Evolutionary conservation across 2,888 invertebrate species (phyloP).

Genomic region (Neocrepidodera transversa): DNA sequence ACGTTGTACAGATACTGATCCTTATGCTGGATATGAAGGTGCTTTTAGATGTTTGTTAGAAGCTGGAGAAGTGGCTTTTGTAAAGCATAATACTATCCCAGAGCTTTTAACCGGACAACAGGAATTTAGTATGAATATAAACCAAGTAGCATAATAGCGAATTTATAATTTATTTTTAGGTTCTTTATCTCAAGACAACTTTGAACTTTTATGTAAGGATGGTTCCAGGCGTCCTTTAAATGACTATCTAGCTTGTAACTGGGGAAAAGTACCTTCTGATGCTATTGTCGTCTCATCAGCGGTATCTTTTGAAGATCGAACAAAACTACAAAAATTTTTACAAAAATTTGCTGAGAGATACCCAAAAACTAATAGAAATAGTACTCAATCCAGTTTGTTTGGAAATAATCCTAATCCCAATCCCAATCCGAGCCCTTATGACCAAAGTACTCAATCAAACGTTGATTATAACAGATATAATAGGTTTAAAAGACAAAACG

Average conservation of each 20-base stretch:
- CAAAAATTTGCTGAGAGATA: constrained; percentile 69
- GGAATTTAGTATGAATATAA: constrained; percentile 63
- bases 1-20: constrained; percentile 84
- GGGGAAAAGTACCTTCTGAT: constrained; percentile 85
- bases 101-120: constrained; percentile 71
- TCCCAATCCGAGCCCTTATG: constrained; percentile 28
- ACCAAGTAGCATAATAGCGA: too few relatives aligned
- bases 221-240: constrained; percentile 73
- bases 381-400: constrained; percentile 35
- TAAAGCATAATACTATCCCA: constrained; percentile 82
- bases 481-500: constrained; percentile 49
- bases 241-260: constrained; percentile 79
- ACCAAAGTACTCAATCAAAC: constrained; percentile 46
- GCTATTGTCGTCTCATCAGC: constrained; percentile 89
- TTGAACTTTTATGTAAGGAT: constrained; percentile 83
- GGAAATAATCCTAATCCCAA: constrained; percentile 21
- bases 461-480: constrained; percentile 45
- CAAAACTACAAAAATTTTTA: constrained; percentile 70
- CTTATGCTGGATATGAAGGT: constrained; percentile 91
- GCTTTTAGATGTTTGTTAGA: constrained; percentile 85
- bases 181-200: constrained; percentile 71
- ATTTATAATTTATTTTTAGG: constrained; percentile 59
- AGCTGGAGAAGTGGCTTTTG: constrained; percentile 88
- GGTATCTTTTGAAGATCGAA: constrained; percentile 65
- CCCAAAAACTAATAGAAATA: constrained; percentile 29